Conservation (phyloP, 30 jellyfish, hydroid and myxozoan genomes). For the Aurelia coerulea region DNA sequence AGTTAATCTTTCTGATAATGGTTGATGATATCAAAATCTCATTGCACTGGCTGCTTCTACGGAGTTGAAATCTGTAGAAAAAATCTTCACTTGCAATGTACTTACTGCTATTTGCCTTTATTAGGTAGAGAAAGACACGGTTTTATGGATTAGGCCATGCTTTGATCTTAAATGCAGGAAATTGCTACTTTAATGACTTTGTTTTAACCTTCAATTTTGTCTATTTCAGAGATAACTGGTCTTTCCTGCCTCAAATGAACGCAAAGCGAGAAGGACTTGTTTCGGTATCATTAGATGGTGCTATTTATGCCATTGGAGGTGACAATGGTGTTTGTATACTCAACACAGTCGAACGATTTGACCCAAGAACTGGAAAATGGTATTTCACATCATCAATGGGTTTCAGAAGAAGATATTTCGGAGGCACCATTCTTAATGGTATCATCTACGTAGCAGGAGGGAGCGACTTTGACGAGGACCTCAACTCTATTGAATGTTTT, state of each 20-base stretch:
- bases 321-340: conserved; percentile 82
- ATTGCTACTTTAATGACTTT: too few species aligned
- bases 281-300: conserved; percentile 64
- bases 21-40: too few species aligned
- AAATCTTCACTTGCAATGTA: too few species aligned
- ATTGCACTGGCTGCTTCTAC: too few species aligned
- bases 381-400: conserved; percentile 75
- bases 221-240: conserved; percentile 72
- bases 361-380: conserved; percentile 85
- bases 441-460: conserved; percentile 74
- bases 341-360: conserved; percentile 77
- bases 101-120: too few species aligned
- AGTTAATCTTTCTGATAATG: too few species aligned
- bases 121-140: too few species aligned
- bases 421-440: conserved; percentile 66
- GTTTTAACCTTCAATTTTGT: background rate
- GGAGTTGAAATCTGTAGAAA: too few species aligned
- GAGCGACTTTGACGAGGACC: conserved; percentile 71
- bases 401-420: conserved; percentile 71
- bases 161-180: too few species aligned
- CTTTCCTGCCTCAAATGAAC: conserved; percentile 58
- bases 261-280: conserved; percentile 79
- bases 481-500: conserved; percentile 70
- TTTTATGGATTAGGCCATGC: too few species aligned
- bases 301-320: conserved; percentile 78